A percentile compares a stretch with the other conserved stretches of the same genome.
Evolutionary conservation across 2,888 invertebrate species (phyloP).

Genomic region (Silvanus unidentatus): DNA sequence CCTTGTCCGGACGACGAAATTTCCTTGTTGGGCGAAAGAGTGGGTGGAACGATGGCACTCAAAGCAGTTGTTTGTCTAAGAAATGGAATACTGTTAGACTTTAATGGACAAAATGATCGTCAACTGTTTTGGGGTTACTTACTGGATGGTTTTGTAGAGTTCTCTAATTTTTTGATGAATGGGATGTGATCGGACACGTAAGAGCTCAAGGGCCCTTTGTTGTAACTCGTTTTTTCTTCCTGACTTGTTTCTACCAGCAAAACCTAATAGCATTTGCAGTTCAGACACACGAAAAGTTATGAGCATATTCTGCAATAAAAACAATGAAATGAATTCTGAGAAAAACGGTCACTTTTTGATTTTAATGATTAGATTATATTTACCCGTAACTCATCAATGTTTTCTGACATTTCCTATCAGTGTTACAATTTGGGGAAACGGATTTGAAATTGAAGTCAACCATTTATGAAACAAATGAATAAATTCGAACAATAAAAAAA

Average conservation of each 20-base stretch:
- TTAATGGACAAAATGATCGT: background rate
- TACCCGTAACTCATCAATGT: constrained; percentile 45
- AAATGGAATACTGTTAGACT: constrained; percentile 9
- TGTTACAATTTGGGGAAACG: constrained; percentile 8
- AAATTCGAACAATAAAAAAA: constrained; percentile 5
- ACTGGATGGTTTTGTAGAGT: constrained; percentile 62
- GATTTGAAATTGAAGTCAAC: constrained; percentile 12
- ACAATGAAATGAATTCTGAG: constrained; percentile 1
- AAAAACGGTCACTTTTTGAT: too few relatives aligned
- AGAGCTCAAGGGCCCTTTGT: constrained; percentile 64
- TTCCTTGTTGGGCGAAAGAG: constrained; percentile 31
- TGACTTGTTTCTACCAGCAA: constrained; percentile 71
- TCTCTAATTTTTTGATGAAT: constrained; percentile 61
- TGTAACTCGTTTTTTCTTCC: constrained; percentile 77
- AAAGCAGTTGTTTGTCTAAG: constrained; percentile 41
- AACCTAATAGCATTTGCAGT: constrained; percentile 75
- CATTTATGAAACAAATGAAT: constrained; percentile 22
- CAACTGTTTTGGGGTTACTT: constrained; percentile 34
- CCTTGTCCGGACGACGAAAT: constrained; percentile 18
- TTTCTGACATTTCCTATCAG: constrained; percentile 44
- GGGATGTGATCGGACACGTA: constrained; percentile 59
- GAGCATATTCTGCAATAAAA: constrained; percentile 46
- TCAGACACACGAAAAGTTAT: constrained; percentile 76
- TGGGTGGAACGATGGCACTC: constrained; percentile 32
- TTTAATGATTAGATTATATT: background rate